These are phyloP conservation scores for Plutomurus gul DNA, from an alignment of 1,140 invertebrate species.

Conservation along the genomic window DNA sequence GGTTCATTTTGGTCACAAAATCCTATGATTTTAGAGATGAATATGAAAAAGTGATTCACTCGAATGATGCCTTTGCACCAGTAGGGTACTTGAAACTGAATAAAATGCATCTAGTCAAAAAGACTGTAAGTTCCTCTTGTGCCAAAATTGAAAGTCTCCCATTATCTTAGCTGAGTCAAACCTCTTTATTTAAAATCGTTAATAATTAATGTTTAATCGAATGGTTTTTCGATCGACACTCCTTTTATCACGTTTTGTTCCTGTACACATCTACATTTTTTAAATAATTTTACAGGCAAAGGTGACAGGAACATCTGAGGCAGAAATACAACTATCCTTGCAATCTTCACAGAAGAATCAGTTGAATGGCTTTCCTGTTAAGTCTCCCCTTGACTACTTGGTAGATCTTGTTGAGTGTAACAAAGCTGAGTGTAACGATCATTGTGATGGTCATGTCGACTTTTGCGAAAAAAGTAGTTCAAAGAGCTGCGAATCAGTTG, in stretches of 20 bases:
- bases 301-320: not conserved
- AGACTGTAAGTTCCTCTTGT: conserved; percentile 59
- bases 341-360: not conserved
- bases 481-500: not conserved
- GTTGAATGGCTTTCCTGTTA: conserved; percentile 51
- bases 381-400: conserved; percentile 64
- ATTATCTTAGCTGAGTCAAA: not conserved
- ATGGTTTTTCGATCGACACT: not conserved
- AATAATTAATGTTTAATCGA: not conserved
- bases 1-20: conserved; percentile 46
- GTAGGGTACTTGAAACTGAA: conserved; percentile 89
- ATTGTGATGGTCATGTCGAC: conserved; percentile 51
- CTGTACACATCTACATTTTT: too few species aligned
- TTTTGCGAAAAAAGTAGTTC: conserved; percentile 35
- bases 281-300: conserved; percentile 6
- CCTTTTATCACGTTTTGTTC: too few species aligned
- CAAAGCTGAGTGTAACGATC: conserved; percentile 49
- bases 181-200: not conserved
- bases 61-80: conserved; percentile 87
- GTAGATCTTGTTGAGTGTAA: conserved; percentile 62
- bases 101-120: conserved; percentile 75
- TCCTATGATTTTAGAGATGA: conserved; percentile 72
- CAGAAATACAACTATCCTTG: not conserved
- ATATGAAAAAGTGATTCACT: conserved; percentile 82
- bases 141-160: conserved; percentile 25